A percentile compares a stretch with the other conserved stretches of the same genome.
Evolutionary conservation across 2,888 invertebrate genomes (phyloP).

Genomic region (Coenonympha glycerion): DNA sequence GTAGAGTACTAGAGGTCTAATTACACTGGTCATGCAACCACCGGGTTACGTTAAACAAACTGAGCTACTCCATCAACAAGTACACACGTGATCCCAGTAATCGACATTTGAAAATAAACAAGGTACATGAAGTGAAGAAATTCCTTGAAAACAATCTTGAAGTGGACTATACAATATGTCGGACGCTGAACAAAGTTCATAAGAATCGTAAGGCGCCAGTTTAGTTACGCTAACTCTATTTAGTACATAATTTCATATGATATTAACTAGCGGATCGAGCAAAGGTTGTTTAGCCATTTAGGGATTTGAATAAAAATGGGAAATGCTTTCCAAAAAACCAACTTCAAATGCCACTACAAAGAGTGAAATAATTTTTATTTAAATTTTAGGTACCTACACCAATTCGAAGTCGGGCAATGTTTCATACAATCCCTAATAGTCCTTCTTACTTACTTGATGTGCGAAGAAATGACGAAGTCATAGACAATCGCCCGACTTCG

Average conservation of each 20-base stretch:
- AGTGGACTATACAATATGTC: constrained; percentile 34
- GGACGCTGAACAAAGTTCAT: constrained; percentile 27
- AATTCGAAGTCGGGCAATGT: too few species aligned
- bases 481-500: too few species aligned
- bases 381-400: too few species aligned
- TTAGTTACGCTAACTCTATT: constrained; percentile 14
- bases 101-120: constrained; percentile 70
- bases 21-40: constrained; percentile 39
- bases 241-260: too few species aligned
- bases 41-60: constrained; percentile 55
- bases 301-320: too few species aligned
- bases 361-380: too few species aligned
- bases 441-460: too few species aligned
- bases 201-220: constrained; percentile 24
- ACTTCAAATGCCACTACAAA: too few species aligned
- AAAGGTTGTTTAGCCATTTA: constrained; percentile 1
- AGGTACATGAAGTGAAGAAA: constrained; percentile 42
- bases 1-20: constrained; percentile 31
- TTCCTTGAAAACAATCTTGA: constrained; percentile 54
- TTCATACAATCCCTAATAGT: too few species aligned
- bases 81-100: constrained; percentile 52
- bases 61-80: constrained; percentile 59
- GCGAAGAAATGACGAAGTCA: too few species aligned
- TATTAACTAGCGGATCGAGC: too few species aligned
- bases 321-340: too few species aligned